These are phyloP conservation scores for Drosophila bocqueti DNA, from an alignment of 1,140 invertebrate genomes.

Conservation along the genomic window DNA sequence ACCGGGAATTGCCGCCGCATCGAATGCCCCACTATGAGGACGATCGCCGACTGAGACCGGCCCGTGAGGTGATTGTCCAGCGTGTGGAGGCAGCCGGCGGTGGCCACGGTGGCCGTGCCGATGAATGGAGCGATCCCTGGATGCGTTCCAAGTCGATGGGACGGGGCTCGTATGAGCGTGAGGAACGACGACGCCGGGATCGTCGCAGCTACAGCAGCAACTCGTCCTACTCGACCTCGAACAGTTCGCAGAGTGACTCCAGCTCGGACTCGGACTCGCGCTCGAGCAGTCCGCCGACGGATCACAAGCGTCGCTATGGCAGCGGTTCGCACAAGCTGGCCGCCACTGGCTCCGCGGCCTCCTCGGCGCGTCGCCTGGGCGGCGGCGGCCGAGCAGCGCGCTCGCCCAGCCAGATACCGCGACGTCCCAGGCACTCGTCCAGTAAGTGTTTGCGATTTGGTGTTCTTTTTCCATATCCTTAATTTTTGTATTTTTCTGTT, in stretches of 20 bases:
- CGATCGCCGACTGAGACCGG: slow-evolving; percentile 87
- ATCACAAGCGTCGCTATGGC: slow-evolving; percentile 73
- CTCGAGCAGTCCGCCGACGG: slow-evolving; percentile 72
- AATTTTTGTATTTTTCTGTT: background rate
- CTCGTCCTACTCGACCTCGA: slow-evolving; percentile 91
- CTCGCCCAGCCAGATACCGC: slow-evolving; percentile 72
- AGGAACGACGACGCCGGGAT: slow-evolving; percentile 78
- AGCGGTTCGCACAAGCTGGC: slow-evolving; percentile 62
- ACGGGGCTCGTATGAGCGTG: slow-evolving; percentile 82
- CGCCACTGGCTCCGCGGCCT: slow-evolving; percentile 31
- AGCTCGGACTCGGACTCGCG: slow-evolving; percentile 79
- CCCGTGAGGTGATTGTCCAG: slow-evolving; percentile 92
- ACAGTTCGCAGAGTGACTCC: slow-evolving; percentile 85
- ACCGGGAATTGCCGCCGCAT: slow-evolving; percentile 81
- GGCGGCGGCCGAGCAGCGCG: slow-evolving; percentile 51
- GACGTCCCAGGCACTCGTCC: slow-evolving; percentile 66
- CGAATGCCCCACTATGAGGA: slow-evolving; percentile 85
- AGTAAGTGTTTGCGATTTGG: slow-evolving; percentile 48
- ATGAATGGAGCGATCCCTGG: slow-evolving; percentile 98
- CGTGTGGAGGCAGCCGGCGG: slow-evolving; percentile 87
- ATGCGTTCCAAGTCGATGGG: slow-evolving; percentile 90
- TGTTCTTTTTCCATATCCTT: background rate
- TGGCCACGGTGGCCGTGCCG: slow-evolving; percentile 86
- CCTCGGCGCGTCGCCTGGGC: slow-evolving; percentile 54
- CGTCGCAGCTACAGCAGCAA: slow-evolving; percentile 85